These are phyloP conservation scores for Imbricaverruca yamaguchii DNA, from an alignment of 2,888 invertebrate species.

Conservation along the genomic window DNA sequence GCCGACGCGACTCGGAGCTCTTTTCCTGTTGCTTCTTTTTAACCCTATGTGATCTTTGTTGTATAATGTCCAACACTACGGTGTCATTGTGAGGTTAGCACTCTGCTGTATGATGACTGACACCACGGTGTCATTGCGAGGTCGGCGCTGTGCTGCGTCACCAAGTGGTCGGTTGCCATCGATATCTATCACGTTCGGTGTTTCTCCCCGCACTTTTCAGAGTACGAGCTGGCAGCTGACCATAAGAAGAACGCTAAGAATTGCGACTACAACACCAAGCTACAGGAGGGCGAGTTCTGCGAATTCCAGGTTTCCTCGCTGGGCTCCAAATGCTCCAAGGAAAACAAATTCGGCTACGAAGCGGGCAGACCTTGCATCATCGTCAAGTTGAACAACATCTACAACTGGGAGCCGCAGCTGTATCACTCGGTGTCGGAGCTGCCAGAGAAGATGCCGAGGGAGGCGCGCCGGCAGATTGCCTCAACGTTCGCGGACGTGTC, in stretches of 20 bases:
- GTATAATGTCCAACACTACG: too few species aligned
- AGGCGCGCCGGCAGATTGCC: constrained; percentile 62
- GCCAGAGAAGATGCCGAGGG: constrained; percentile 65
- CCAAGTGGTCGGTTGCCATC: background rate
- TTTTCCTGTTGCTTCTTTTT: too few species aligned
- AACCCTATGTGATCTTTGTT: too few species aligned
- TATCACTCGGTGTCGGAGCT: constrained; percentile 63
- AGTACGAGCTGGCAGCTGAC: background rate
- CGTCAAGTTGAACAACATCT: constrained; percentile 95
- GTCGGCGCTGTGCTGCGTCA: too few species aligned
- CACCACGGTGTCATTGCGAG: too few species aligned
- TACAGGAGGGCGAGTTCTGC: constrained; percentile 64
- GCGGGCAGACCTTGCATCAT: constrained; percentile 85
- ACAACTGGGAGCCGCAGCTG: constrained; percentile 72
- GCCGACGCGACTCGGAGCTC: too few species aligned
- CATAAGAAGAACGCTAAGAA: background rate
- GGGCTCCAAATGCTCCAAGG: constrained; percentile 61
- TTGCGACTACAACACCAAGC: background rate
- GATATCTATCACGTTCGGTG: background rate
- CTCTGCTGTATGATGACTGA: too few species aligned
- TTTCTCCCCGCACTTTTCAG: background rate
- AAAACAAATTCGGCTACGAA: constrained; percentile 76
- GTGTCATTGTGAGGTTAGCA: too few species aligned
- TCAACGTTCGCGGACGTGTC: constrained; percentile 37
- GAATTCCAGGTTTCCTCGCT: constrained; percentile 65